Conservation (phyloP, 2,888 invertebrate species). For the Clistopyga incitator region DNA sequence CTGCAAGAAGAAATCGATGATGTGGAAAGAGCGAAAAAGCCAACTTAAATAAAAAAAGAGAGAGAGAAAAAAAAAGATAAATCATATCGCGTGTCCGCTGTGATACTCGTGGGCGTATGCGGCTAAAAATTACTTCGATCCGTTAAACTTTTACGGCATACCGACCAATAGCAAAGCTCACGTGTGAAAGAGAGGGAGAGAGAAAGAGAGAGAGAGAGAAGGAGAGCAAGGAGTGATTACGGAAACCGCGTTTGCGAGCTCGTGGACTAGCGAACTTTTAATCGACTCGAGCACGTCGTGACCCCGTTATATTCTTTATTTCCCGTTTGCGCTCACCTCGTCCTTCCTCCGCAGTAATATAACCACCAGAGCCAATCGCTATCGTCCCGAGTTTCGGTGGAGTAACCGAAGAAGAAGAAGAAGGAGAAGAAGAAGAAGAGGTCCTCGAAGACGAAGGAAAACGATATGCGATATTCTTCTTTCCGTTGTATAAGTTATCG, state of each 20-base stretch:
- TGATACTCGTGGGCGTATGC: conserved; percentile 46
- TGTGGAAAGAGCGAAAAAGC: not conserved
- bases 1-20: conserved; percentile 6
- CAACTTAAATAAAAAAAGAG: not conserved
- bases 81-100: conserved; percentile 51
- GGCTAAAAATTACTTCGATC: conserved; percentile 56
- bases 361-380: conserved; percentile 43
- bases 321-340: conserved; percentile 34
- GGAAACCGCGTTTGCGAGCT: conserved; percentile 38
- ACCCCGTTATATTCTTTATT: conserved; percentile 55
- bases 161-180: not conserved
- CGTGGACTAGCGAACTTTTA: conserved; percentile 56
- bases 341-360: conserved; percentile 29
- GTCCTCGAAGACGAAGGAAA: conserved; percentile 10
- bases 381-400: conserved; percentile 27
- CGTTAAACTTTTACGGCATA: conserved; percentile 47
- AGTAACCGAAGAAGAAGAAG: conserved; percentile 24
- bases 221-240: conserved; percentile 26
- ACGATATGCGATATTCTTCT: conserved; percentile 52
- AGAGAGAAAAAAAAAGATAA: conserved; percentile 34
- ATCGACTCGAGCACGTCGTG: conserved; percentile 55
- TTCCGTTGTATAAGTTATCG: conserved; percentile 37
- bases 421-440: no score
- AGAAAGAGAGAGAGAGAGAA: conserved; percentile 15
- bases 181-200: not conserved